phyloP scores from a whole-genome alignment of 2,113 vertebrate species.

The Neotoma lepida region DNA sequence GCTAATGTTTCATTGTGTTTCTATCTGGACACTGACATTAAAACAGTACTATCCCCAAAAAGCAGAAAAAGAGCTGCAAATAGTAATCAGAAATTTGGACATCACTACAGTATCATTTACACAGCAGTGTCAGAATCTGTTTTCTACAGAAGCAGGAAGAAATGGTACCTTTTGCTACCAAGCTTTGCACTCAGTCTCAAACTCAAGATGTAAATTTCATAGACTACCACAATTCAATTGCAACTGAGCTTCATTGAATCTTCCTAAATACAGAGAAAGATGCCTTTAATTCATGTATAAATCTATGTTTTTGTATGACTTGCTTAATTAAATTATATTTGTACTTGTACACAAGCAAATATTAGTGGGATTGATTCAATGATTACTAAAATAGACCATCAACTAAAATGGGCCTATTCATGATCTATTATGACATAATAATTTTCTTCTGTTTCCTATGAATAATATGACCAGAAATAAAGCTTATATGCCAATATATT shows the following conservation, averaged over 20 bases:
- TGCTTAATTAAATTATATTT: slow-evolving; percentile 35
- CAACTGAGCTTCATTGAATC: slow-evolving; percentile 3
- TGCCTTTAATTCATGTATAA: slow-evolving; percentile 11
- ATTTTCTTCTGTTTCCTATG: not conserved
- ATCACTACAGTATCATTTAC: not conserved
- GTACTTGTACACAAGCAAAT: slow-evolving; percentile 45
- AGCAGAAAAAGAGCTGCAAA: not conserved
- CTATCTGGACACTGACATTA: not conserved
- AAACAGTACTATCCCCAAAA: not conserved
- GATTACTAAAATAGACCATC: slow-evolving; percentile 42
- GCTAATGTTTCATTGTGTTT: slow-evolving; percentile 27
- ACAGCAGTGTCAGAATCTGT: not conserved
- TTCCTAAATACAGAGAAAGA: slow-evolving; percentile 43
- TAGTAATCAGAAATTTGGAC: slow-evolving; percentile 24
- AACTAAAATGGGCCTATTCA: slow-evolving; percentile 33
- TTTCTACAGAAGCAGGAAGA: slow-evolving; percentile 27
- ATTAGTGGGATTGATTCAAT: not conserved
- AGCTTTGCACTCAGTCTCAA: not conserved
- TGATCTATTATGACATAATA: not conserved
- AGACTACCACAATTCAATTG: not conserved
- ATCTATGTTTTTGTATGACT: not conserved
- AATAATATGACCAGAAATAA: slow-evolving; percentile 35
- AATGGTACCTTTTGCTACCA: not conserved
- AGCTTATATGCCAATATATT: not conserved
- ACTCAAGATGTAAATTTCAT: not conserved